Evolutionary conservation across 2,888 invertebrate genomes (phyloP).

Genomic region (Eledona agricola): DNA sequence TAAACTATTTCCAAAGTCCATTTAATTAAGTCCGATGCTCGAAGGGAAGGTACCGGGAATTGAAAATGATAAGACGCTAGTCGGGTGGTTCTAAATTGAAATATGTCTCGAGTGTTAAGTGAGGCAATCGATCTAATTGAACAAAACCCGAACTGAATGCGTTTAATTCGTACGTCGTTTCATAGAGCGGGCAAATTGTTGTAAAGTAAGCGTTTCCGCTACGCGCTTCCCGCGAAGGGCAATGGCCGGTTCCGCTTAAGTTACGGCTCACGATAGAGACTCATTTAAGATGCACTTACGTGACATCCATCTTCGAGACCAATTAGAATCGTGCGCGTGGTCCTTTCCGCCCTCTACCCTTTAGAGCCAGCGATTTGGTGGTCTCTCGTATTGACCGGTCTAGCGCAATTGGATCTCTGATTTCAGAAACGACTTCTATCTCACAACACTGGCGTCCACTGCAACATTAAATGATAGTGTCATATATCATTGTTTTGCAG

Average conservation of each 20-base stretch:
- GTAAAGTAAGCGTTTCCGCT: constrained; percentile 56
- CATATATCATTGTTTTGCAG: too few species aligned
- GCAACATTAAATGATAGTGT: too few species aligned
- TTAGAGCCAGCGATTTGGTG: constrained; percentile 1
- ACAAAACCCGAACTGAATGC: constrained; percentile 24
- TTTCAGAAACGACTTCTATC: too few species aligned
- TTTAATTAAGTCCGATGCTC: constrained; percentile 19
- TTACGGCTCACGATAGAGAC: constrained; percentile 39
- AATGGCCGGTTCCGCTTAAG: constrained; percentile 52
- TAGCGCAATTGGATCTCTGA: background rate
- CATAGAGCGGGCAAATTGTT: constrained; percentile 54
- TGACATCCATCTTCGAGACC: constrained; percentile 30
- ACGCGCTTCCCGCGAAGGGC: constrained; percentile 50
- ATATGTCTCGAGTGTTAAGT: constrained; percentile 8
- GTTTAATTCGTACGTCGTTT: constrained; percentile 43
- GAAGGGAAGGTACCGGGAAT: constrained; percentile 13
- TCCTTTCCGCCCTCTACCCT: background rate
- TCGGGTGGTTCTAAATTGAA: constrained; percentile 8
- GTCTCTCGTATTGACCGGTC: background rate
- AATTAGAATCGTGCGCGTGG: constrained; percentile 12
- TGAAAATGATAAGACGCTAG: constrained; percentile 26
- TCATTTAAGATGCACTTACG: constrained; percentile 39
- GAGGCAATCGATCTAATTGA: constrained; percentile 17
- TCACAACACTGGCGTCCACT: too few species aligned
- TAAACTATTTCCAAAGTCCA: too few species aligned